A percentile compares a stretch with the other conserved stretches of the same genome.
phyloP scores from a whole-genome alignment of 2,113 vertebrate genomes.

The Eupsittula cactorum region DNA sequence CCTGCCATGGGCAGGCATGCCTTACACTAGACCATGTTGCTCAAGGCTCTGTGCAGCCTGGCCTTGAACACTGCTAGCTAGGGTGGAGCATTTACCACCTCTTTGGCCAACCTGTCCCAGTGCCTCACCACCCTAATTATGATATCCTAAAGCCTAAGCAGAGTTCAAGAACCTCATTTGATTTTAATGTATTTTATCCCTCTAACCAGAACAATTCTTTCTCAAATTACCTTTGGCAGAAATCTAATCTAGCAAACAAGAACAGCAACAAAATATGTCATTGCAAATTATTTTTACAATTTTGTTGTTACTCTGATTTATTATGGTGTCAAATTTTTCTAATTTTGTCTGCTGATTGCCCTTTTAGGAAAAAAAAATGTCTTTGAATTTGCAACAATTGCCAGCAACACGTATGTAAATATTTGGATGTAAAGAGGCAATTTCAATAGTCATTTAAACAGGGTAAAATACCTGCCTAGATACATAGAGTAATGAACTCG shows the following conservation, averaged over 20 bases:
- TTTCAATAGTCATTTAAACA: constrained; percentile 24
- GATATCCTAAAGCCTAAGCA: neutral
- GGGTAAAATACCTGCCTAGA: neutral
- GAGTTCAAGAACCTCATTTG: constrained; percentile 37
- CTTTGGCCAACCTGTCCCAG: neutral
- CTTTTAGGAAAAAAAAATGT: neutral
- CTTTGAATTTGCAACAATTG: neutral
- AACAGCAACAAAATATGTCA: constrained; percentile 51
- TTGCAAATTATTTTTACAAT: constrained; percentile 55
- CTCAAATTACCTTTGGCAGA: constrained; percentile 57
- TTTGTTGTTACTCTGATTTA: constrained; percentile 44
- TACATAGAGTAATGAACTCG: constrained; percentile 21
- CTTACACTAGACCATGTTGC: neutral
- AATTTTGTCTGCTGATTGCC: constrained; percentile 32
- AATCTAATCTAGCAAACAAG: constrained; percentile 56
- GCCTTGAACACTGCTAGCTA: neutral
- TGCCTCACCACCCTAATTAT: neutral
- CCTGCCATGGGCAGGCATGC: neutral
- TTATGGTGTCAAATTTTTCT: constrained; percentile 26
- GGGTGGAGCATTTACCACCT: neutral
- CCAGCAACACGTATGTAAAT: neutral
- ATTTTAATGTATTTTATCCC: constrained; percentile 47
- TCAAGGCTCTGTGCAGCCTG: neutral
- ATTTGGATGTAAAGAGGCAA: neutral
- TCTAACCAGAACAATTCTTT: constrained; percentile 56